Base-by-base conservation (phyloP, 1,140 invertebrate species). In the Bombus haemorrhoidalis region DNA sequence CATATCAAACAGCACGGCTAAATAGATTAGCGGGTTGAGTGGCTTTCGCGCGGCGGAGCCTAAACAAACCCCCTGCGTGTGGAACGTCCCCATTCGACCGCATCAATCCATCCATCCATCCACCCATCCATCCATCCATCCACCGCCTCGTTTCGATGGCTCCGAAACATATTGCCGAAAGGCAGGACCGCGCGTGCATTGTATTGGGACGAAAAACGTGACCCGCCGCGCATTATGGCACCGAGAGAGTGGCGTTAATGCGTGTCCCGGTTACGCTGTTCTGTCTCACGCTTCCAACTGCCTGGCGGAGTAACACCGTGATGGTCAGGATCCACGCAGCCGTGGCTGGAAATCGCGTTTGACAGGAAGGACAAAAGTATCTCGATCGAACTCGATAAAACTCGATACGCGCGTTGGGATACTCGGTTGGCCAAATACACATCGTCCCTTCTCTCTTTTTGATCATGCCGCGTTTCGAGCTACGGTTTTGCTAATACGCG, bases 11-110 rank as follows among this genome's bases (percentile, higher is more conserved):
- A 95, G 91, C 92, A 93, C 91, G 92, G 92, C 92, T 95, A 95
- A 95, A 95, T 94, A 95, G 94, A 95, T 95, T 95, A 95, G 93
- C 92, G 92, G 93, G 92, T 94, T 93, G 93, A 94, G 93, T 94
- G 93, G 91, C 92, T 94, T 94, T 93, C 89, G 92, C 91, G 88
- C 86, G 81, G 86, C 86, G 85, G 85, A 91, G 90, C 93, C 93
- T 94, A 94, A 94, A 93, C 93, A 94, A 95, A 94, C 93, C 91
- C 91, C 86, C 89, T 25, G 81, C 75, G 47, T 13, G 43, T n/a
- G 53, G 10, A 39, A 13, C 32, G 83, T 84, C 75, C 74, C 83
- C 62, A 86, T 88, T 84, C 89, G 64, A 83, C 72, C 78, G 81
- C 86, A 72, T 81, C 57, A 72, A 72, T 77, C 78, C 81, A 73